phyloP scores from a whole-genome alignment of 2,797 vertebrate genomes.

The Pterois miles region DNA sequence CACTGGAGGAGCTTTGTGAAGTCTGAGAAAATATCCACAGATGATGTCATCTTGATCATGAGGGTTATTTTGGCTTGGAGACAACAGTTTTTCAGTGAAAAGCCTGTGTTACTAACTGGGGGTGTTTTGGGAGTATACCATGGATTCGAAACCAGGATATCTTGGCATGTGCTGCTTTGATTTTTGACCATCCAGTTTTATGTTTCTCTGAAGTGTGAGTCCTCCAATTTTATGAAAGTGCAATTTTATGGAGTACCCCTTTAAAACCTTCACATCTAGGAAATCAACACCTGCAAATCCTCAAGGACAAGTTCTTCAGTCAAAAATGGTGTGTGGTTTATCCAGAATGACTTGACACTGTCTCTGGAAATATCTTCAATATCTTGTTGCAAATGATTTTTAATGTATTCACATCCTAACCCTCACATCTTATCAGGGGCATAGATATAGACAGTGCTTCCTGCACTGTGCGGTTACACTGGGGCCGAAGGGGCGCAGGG shows the following conservation, averaged over 20 bases:
- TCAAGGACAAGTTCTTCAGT: not conserved
- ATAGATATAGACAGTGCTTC: too few species aligned
- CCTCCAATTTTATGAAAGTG: not conserved
- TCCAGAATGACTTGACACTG: not conserved
- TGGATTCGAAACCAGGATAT: conserved; percentile 7
- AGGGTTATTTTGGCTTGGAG: not conserved
- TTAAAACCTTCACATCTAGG: conserved; percentile 1
- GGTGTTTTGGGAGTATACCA: not conserved
- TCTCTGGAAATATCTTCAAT: not conserved
- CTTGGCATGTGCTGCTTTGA: conserved; percentile 8
- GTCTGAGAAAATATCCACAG: not conserved
- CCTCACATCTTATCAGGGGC: not conserved
- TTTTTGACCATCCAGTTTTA: conserved; percentile 17
- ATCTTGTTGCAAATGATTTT: conserved; percentile 8
- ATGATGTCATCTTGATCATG: not conserved
- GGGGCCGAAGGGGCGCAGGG: too few species aligned
- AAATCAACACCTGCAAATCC: conserved; percentile 15
- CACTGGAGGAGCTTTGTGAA: not conserved
- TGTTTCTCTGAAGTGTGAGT: not conserved
- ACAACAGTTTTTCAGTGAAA: not conserved
- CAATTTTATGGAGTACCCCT: not conserved
- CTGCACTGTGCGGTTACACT: too few species aligned
- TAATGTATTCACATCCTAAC: not conserved
- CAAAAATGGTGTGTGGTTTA: not conserved
- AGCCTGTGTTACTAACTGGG: not conserved